Base-by-base conservation (phyloP, 2,113 vertebrate species). In the Callaeas wilsoni region DNA sequence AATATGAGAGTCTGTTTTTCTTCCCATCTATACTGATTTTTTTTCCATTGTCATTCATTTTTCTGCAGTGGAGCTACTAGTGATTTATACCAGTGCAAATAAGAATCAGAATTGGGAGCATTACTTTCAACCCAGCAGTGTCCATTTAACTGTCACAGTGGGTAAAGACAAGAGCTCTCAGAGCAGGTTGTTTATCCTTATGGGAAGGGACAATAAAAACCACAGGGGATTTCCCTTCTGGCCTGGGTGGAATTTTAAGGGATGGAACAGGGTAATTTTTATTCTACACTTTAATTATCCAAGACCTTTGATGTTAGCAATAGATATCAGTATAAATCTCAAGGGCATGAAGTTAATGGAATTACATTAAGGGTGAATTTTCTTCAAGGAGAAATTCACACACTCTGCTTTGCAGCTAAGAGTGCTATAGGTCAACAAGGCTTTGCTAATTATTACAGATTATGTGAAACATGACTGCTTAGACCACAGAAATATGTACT, bases 101-200 rank as follows among this genome's bases (percentile, higher is more conserved):
- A 95, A 81, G 59, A 93, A 55, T 71, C 88, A 94, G 78, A 70
- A 96, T 9, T 88, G 65, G 71, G 44, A 96, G 33, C 71, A 63
- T 77, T 94, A 74, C 96, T 96, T 97, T 97, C 90, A 97, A 81
- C 87, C 82, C 94, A 96, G 90, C 93, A 94, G 96, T 86, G 84
- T 96, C 90, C 93, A 85, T 97, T 97, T 96, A 94, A 63, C 64
- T 92, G 87, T 95, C 94, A 96, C 90, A 94, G 85, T 96, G 75
- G 87, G 94, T 88, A 94, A 93, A 94, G 87, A 91, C 59, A 87
- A 95, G 95, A 95, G 71, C 75, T 93, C 81, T 93, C 75, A 96
- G 50, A 90, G 46, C 94, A 93, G 46, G 50, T 50, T 96, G 87
- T 97, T 97, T 96, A 94, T 96, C 70, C 93, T 96, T 96, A 91